Conservation (phyloP, 2,797 vertebrate genomes). For the Buceros bicornis region DNA sequence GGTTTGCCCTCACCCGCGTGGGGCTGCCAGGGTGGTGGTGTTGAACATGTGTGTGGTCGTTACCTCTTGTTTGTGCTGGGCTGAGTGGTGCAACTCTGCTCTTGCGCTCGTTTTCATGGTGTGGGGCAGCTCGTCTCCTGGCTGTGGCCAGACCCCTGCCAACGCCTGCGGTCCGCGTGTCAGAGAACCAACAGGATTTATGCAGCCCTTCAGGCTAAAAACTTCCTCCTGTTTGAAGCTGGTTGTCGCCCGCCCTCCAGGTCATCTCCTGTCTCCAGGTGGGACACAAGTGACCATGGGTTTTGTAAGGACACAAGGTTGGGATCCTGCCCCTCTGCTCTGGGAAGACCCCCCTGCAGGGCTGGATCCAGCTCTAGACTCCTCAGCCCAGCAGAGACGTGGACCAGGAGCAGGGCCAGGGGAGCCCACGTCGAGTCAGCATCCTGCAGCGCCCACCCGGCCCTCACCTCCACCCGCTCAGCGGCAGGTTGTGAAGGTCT, state of each 20-base stretch:
- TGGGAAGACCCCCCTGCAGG: no score
- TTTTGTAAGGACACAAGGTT: not conserved
- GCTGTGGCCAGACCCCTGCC: not conserved
- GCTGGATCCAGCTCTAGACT: no score
- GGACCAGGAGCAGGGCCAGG: no score
- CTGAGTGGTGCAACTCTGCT: not conserved
- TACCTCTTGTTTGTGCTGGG: not conserved
- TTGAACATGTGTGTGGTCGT: not conserved
- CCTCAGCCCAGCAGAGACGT: no score
- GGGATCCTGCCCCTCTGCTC: not conserved
- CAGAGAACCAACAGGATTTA: accelerated
- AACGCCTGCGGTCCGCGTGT: accelerated
- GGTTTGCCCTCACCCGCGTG: not conserved
- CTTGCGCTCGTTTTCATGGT: not conserved
- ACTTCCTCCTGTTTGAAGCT: accelerated
- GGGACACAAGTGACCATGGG: accelerated
- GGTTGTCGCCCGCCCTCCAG: not conserved
- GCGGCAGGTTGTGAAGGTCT: no score
- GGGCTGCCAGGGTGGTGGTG: not conserved
- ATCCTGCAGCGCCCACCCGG: no score
- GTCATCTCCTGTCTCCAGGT: not conserved
- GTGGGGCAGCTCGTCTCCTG: accelerated
- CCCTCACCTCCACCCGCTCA: no score
- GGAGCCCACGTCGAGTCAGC: no score
- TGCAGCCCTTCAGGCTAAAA: accelerated